A percentile compares a stretch with the other conserved stretches of the same genome.
Conservation (phyloP, 1,140 invertebrate species). For the Neodiprion pinetum region DNA sequence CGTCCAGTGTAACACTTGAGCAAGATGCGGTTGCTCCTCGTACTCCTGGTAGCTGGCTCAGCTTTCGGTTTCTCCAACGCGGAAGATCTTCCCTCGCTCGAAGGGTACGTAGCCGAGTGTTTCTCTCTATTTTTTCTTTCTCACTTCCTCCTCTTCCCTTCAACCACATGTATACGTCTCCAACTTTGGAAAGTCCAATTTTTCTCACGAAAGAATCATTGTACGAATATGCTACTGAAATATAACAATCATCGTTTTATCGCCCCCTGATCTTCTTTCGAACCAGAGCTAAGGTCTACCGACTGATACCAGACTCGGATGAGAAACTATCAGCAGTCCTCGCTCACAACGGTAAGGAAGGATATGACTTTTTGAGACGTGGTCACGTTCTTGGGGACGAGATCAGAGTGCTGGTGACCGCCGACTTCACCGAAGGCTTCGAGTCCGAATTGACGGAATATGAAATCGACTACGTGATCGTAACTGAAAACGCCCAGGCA, state of each 20-base stretch:
- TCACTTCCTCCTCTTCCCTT: too few species aligned
- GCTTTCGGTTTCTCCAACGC: not conserved
- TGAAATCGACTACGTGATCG: conserved; percentile 37
- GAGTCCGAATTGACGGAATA: conserved; percentile 30
- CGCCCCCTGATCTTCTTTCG: conserved; percentile 16
- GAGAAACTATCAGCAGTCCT: conserved; percentile 31
- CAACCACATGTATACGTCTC: too few species aligned
- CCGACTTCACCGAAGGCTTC: conserved; percentile 31
- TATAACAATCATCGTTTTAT: too few species aligned
- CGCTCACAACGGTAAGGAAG: conserved; percentile 31
- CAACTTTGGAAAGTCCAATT: too few species aligned
- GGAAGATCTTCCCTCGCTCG: not conserved
- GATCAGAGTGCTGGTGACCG: conserved; percentile 42
- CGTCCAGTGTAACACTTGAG: not conserved
- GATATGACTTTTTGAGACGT: conserved; percentile 41
- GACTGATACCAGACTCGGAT: conserved; percentile 30
- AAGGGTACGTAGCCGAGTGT: not conserved
- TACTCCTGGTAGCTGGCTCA: not conserved
- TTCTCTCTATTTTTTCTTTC: too few species aligned
- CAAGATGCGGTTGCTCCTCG: not conserved
- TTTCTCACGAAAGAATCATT: too few species aligned
- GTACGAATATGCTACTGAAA: too few species aligned
- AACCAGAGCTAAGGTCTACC: conserved; percentile 40
- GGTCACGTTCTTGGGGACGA: conserved; percentile 25
- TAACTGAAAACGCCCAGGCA: conserved; percentile 36